Evolutionary conservation across 2,888 invertebrate species (phyloP), one percentile per base, ranked within the genome.

Genomic region (Plebejus melissa): DNA sequence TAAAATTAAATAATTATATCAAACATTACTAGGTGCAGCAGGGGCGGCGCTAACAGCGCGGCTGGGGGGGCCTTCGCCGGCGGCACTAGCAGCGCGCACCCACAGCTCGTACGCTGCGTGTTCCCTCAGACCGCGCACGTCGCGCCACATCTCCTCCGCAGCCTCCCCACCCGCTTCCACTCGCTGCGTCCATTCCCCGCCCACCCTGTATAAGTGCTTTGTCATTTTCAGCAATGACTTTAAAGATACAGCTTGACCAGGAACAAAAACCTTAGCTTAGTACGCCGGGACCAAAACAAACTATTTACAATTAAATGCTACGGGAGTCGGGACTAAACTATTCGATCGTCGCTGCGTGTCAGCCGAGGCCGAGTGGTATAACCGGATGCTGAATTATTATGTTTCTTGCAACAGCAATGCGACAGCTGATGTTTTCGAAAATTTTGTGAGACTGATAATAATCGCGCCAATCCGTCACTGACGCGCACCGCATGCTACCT

Each of bases 21-120:
- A 22, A 58, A 7, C 2, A 22, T 57, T 54, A 88, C 86, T 83
- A 91, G 94, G 60, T 85, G 88, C 76, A 89, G 94, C 79, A 86
- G 94, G 80, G 88, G 81, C 94, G 82, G 95, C 95, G 28, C 94
- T 90, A 74, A 95, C 95, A 72, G 94, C 93, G 6, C 94, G 90
- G 75, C 95, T 95, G 69, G 95, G 88, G 76, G 95, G 94, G 0
- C 96, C 95, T 83, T 96, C 96, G 38, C 97, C 87, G 74, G 85
- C 85, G 79, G 96, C 96, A 16, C 96, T 82, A 60, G 82, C 82
- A 80, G 96, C 97, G 69, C 97, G 96, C 76, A 97, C 96, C 96
- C 97, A 97, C 89, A 98, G 96, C 88, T 97, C 96, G 88, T 98
- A 97, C 79, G 95, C 94, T 81, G 96, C 95, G 84, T 95, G 94